A percentile compares a stretch with the other conserved stretches of the same genome.
These are phyloP conservation scores for Dolichotis patagonum DNA, from an alignment of 2,113 vertebrate genomes.

Conservation along the genomic window DNA sequence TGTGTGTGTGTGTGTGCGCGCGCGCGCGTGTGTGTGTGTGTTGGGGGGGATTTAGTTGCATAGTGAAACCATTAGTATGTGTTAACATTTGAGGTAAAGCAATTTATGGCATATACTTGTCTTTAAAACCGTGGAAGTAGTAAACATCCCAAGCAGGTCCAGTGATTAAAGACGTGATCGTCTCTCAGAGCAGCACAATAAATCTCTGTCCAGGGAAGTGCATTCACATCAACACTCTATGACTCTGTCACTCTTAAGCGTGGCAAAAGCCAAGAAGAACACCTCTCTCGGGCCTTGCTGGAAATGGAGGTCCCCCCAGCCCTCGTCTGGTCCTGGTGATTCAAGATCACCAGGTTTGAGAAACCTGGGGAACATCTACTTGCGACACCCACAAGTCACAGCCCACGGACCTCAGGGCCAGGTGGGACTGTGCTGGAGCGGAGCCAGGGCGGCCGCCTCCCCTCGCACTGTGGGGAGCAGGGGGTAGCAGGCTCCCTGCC, in stretches of 20 bases:
- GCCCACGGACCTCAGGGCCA: rapidly evolving
- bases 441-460: not conserved
- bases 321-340: not conserved
- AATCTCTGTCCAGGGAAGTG: not conserved
- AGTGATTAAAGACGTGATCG: not conserved
- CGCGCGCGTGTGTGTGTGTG: not conserved
- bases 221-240: not conserved
- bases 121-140: not conserved
- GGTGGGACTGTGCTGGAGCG: rapidly evolving
- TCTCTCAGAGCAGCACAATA: not conserved
- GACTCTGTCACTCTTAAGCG: not conserved
- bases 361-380: not conserved
- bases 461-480: not conserved
- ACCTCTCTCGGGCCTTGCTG: not conserved
- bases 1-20: too few relatives aligned
- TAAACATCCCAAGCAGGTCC: not conserved
- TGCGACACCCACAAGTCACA: too few relatives aligned
- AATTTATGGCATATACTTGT: not conserved
- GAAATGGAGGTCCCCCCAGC: not conserved
- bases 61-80: not conserved
- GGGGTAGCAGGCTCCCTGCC: not conserved
- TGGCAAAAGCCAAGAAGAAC: not conserved
- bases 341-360: not conserved
- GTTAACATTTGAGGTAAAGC: constrained; percentile 10
- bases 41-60: not conserved